Evolutionary conservation across 2,888 invertebrate genomes (phyloP), one percentile per base, ranked within the genome.

Genomic region (Andrena hattorfiana): DNA sequence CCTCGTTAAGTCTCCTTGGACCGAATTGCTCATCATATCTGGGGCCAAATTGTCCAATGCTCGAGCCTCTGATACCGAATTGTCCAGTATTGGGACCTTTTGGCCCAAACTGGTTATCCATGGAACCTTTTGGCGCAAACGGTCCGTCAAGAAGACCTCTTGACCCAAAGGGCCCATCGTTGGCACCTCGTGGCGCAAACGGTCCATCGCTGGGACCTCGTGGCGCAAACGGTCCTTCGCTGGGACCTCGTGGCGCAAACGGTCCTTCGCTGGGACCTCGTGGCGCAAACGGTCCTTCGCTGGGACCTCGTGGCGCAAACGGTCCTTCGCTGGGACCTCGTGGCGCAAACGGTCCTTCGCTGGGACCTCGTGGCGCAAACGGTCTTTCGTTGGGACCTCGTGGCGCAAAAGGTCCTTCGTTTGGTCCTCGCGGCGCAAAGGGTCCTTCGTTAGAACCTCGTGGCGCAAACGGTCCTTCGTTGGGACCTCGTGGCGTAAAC

Each of bases 261-360:
- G 81, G 80, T 54, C 74, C 76, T 30, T 86, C 89, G 2, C 48
- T 64, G 23, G 85, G 54, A n/a, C 84, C 83, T 60, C 84, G 10
- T 35, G 35, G 2, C 10, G 10, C 35, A 35, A 35, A 10, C 0
- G 10, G 10, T 3, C 35, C 10, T 0, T 35, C 35, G 10, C 10
- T 35, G 3, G 3, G 0, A 35, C 35, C 10, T 35, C 35, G 32
- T 32, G 32, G 32, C 32, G 32, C 32, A 32, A 32, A 32, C 26
- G 81, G 83, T 30, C 66, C 79, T 8, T 72, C 64, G 10, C 59
- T 69, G 6, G 75, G 59, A 28, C 68, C 69, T 70, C 80, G 67
- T 6, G 54, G 54, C 54, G 83, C 78, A 56, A 87, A 87, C 7
- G 81, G 74, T 6, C 67, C 51, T 28, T 85, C 84, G 6, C 81